These are phyloP conservation scores for Drosophila mettleri DNA, from an alignment of 2,888 invertebrate species.

Conservation along the genomic window DNA sequence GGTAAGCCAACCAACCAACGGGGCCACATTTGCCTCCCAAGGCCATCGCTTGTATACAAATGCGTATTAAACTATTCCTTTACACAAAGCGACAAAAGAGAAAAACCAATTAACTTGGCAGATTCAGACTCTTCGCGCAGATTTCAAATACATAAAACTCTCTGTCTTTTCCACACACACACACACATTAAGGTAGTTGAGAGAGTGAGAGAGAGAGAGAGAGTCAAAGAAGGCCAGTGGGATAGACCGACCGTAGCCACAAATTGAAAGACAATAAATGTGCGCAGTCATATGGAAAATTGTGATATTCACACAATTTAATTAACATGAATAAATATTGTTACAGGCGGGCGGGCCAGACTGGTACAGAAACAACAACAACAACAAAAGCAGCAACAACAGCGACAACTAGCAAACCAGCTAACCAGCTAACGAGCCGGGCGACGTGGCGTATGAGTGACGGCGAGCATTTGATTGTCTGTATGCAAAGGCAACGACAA, in stretches of 20 bases:
- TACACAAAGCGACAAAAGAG: background rate
- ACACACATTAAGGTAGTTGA: background rate
- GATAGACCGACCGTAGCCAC: constrained; percentile 59
- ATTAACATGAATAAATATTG: constrained; percentile 85
- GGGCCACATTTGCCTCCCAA: background rate
- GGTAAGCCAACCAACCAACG: constrained; percentile 24
- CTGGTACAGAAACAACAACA: constrained; percentile 25
- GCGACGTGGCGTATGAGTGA: constrained; percentile 76
- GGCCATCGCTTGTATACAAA: background rate
- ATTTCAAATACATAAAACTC: background rate
- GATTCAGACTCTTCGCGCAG: background rate
- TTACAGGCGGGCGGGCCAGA: constrained; percentile 72
- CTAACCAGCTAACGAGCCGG: constrained; percentile 73
- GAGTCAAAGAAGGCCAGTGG: background rate
- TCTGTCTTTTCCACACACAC: background rate
- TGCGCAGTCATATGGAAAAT: constrained; percentile 83
- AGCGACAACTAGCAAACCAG: constrained; percentile 31
- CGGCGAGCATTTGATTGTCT: constrained; percentile 71
- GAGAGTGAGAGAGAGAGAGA: background rate
- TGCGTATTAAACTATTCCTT: background rate
- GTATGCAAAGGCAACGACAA: constrained; percentile 58
- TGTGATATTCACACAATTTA: constrained; percentile 85
- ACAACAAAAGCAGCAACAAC: constrained; percentile 23
- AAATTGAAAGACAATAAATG: constrained; percentile 84
- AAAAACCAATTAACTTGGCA: background rate